Evolutionary conservation across 2,797 vertebrate genomes (phyloP).

Genomic region (Gouania willdenowi): DNA sequence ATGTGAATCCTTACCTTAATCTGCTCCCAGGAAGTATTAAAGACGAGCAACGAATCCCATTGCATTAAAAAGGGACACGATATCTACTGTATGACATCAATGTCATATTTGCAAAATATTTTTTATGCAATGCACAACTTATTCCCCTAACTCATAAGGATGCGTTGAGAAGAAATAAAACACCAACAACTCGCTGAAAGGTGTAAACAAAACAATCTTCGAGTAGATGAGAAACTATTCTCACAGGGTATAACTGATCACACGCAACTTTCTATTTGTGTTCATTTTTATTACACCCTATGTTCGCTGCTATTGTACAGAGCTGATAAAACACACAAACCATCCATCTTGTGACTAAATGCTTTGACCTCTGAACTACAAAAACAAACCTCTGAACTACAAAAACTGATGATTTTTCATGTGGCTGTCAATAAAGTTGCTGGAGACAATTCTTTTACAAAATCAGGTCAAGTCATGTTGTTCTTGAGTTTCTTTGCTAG

Average conservation of each 20-base stretch:
- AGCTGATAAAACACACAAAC: too few species aligned
- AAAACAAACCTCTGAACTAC: too few species aligned
- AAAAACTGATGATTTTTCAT: too few species aligned
- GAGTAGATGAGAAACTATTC: conserved; percentile 32
- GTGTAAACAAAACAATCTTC: conserved; percentile 8
- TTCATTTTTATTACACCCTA: too few species aligned
- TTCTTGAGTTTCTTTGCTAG: too few species aligned
- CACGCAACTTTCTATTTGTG: conserved; percentile 44
- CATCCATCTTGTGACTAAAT: too few species aligned
- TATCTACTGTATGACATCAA: conserved; percentile 61
- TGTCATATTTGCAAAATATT: conserved; percentile 52
- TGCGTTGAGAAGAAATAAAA: conserved; percentile 10
- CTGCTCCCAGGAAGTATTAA: conserved; percentile 55
- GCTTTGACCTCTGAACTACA: too few species aligned
- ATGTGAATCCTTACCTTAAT: conserved; percentile 64
- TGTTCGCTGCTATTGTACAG: too few species aligned
- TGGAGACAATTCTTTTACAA: too few species aligned
- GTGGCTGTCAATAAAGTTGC: too few species aligned
- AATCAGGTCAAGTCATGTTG: too few species aligned
- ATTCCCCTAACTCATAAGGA: conserved; percentile 22
- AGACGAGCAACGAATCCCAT: conserved; percentile 43
- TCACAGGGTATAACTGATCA: conserved; percentile 34
- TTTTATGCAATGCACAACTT: conserved; percentile 19
- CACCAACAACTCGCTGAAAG: conserved; percentile 8
- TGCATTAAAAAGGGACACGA: conserved; percentile 57